These are phyloP conservation scores for Maniola hyperantus DNA, from an alignment of 2,888 invertebrate species.

Conservation along the genomic window DNA sequence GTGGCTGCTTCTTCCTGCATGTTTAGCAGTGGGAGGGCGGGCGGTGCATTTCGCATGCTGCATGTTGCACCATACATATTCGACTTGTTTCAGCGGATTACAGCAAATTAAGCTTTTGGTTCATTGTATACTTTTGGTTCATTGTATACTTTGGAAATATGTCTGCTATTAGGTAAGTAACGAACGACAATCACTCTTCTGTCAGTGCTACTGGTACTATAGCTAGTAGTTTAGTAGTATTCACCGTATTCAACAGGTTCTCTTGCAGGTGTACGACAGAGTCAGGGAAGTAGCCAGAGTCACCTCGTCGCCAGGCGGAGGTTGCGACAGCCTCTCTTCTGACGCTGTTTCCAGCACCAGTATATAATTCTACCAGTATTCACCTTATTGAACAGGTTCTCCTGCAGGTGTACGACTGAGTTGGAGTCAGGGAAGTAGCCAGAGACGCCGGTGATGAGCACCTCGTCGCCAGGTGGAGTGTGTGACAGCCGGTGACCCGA, in stretches of 20 bases:
- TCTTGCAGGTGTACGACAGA: conserved; percentile 87
- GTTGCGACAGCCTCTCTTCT: conserved; percentile 79
- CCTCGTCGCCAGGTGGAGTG: conserved; percentile 83
- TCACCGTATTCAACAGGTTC: conserved; percentile 87
- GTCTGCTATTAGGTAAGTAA: too few relatives aligned
- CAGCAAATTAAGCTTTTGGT: too few relatives aligned
- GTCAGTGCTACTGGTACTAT: conserved; percentile 68
- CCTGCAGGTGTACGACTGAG: conserved; percentile 86
- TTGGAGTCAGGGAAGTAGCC: conserved; percentile 91
- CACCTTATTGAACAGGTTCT: conserved; percentile 88
- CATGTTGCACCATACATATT: too few relatives aligned
- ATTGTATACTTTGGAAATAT: too few relatives aligned
- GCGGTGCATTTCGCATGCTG: too few relatives aligned
- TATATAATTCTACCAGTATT: conserved; percentile 52
- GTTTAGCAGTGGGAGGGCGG: too few relatives aligned
- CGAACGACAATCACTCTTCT: too few relatives aligned
- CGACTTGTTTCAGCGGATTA: too few relatives aligned
- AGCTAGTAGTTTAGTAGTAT: conserved; percentile 54
- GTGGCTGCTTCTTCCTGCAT: too few relatives aligned
- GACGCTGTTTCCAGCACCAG: conserved; percentile 67
- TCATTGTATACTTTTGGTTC: too few relatives aligned
- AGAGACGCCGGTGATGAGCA: too few relatives aligned
- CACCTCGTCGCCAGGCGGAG: conserved; percentile 84
- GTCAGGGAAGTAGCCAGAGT: conserved; percentile 89
- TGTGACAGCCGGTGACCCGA: conserved; percentile 82